A percentile compares a stretch with the other conserved stretches of the same genome.
phyloP scores from a whole-genome alignment of 2,888 invertebrate genomes.

The Nezara viridula region DNA sequence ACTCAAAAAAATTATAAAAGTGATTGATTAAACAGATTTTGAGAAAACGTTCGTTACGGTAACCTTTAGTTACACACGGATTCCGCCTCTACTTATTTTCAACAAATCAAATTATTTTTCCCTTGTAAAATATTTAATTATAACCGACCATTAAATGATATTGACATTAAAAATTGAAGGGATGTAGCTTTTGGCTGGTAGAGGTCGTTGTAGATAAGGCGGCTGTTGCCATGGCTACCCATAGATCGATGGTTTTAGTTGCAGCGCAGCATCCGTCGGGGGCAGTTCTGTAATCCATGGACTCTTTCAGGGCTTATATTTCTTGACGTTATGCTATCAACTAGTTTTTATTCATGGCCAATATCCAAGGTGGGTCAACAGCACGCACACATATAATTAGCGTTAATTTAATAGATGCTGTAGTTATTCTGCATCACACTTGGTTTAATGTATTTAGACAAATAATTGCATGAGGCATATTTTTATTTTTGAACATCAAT shows the following conservation, averaged over 20 bases:
- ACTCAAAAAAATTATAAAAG: too few relatives aligned
- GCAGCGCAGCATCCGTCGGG: constrained; percentile 48
- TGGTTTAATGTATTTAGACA: not conserved
- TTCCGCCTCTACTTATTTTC: too few relatives aligned
- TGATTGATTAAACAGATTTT: too few relatives aligned
- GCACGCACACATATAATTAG: not conserved
- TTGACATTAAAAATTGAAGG: too few relatives aligned
- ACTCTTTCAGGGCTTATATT: not conserved
- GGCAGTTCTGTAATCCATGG: not conserved
- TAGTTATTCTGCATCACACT: not conserved
- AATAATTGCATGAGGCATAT: not conserved
- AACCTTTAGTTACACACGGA: too few relatives aligned
- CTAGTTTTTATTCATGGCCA: not conserved
- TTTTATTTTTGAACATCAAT: not conserved
- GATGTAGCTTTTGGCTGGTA: not conserved
- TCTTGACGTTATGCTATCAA: not conserved
- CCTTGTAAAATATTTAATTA: too few relatives aligned
- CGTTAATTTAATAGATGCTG: too few relatives aligned
- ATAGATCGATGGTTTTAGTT: constrained; percentile 21
- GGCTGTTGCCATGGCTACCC: constrained; percentile 33
- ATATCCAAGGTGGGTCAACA: constrained; percentile 7
- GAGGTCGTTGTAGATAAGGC: constrained; percentile 10
- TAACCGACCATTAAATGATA: too few relatives aligned
- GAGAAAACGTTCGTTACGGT: too few relatives aligned
- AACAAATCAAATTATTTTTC: too few relatives aligned